phyloP scores from a whole-genome alignment of 2,797 vertebrate genomes.

The Basileuterus tristriatus region DNA sequence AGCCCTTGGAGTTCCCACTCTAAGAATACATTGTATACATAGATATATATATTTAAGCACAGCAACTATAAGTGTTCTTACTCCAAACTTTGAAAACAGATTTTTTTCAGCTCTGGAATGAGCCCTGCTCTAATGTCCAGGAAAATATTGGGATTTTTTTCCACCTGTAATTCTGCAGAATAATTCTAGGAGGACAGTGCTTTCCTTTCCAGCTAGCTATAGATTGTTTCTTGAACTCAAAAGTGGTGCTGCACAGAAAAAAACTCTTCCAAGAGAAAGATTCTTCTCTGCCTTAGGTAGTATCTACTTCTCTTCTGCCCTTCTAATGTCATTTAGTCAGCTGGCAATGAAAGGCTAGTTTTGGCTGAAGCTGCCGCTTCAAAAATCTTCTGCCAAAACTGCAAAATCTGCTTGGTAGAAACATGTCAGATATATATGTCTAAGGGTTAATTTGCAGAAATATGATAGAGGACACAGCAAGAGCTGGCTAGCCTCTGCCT shows the following conservation, averaged over 20 bases:
- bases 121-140: not conserved
- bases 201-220: not conserved
- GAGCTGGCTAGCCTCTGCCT: not conserved
- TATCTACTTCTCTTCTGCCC: not conserved
- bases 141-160: accelerated
- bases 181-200: not conserved
- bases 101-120: not conserved
- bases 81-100: not conserved
- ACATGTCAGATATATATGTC: not conserved
- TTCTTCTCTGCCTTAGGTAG: not conserved
- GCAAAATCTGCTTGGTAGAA: not conserved
- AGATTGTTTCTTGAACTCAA: not conserved
- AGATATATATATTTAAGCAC: not conserved
- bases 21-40: not conserved
- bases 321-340: not conserved
- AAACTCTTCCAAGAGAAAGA: not conserved
- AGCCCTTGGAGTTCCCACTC: not conserved
- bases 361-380: not conserved
- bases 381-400: not conserved
- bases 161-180: not conserved
- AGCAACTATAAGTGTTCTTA: not conserved
- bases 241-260: not conserved
- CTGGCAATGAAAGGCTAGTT: not conserved
- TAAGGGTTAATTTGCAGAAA: not conserved
- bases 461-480: not conserved